phyloP scores from a whole-genome alignment of 1,140 invertebrate genomes.

The Aphelinus atriplicis region DNA sequence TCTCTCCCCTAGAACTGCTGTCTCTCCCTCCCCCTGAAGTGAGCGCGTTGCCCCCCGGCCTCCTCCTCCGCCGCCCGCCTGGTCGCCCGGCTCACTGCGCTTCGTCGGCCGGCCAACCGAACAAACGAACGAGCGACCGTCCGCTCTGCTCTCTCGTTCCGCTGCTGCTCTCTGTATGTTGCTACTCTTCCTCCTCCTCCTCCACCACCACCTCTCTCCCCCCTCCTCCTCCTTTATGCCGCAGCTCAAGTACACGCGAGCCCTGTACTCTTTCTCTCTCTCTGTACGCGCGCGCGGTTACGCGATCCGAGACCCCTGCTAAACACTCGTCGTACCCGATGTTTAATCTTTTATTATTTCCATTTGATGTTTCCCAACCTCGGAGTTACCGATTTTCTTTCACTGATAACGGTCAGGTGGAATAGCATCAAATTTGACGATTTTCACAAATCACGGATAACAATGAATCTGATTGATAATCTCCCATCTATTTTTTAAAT shows the following conservation, averaged over 20 bases:
- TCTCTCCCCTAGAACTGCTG: slow-evolving; percentile 35
- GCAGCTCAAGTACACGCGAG: too few relatives aligned
- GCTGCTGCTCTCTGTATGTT: background rate
- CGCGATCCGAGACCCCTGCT: too few relatives aligned
- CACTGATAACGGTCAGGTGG: too few relatives aligned
- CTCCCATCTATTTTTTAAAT: too few relatives aligned
- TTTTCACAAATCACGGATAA: too few relatives aligned
- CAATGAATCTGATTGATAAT: too few relatives aligned
- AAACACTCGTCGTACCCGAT: too few relatives aligned
- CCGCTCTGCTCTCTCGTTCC: slow-evolving; percentile 1
- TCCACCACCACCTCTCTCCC: slow-evolving; percentile 10
- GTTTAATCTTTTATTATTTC: too few relatives aligned
- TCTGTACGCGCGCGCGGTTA: background rate
- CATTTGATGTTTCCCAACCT: too few relatives aligned
- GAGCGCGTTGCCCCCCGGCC: slow-evolving; percentile 36
- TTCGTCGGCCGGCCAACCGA: slow-evolving; percentile 46
- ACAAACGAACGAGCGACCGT: slow-evolving; percentile 31
- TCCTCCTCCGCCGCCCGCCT: slow-evolving; percentile 21
- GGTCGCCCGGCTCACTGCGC: slow-evolving; percentile 32
- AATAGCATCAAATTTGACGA: too few relatives aligned
- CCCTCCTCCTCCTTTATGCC: too few relatives aligned
- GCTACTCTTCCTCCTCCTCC: slow-evolving; percentile 33
- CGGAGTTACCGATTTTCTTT: too few relatives aligned
- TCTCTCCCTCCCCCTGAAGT: background rate
- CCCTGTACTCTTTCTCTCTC: slow-evolving; percentile 1